A percentile compares a stretch with the other conserved stretches of the same genome.
phyloP scores from a whole-genome alignment of 1,140 invertebrate species.

The Pentalonia nigronervosa region DNA sequence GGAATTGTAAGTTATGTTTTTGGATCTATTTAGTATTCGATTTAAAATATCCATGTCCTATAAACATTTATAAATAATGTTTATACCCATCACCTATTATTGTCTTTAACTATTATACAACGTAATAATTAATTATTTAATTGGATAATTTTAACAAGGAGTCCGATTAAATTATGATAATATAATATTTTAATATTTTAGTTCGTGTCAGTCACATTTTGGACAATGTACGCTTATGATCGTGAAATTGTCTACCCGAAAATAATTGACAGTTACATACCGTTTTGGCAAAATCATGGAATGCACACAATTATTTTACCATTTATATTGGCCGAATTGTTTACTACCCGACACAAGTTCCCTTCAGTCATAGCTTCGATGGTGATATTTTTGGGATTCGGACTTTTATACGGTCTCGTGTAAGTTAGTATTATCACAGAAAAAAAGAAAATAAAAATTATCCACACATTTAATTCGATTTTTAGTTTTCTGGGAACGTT shows the following conservation, averaged over 20 bases:
- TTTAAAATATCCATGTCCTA: neutral
- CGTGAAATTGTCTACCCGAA: conserved; percentile 74
- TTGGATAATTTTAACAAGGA: too few species aligned
- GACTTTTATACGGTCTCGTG: conserved; percentile 40
- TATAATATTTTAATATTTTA: conserved; percentile 62
- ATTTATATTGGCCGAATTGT: conserved; percentile 75
- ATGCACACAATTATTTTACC: conserved; percentile 74
- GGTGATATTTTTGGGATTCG: neutral
- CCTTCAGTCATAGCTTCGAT: conserved; percentile 64
- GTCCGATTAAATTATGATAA: too few species aligned
- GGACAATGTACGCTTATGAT: conserved; percentile 73
- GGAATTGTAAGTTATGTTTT: conserved; percentile 22
- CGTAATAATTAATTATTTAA: neutral
- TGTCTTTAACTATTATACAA: neutral
- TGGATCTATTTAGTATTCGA: neutral
- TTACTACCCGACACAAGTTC: conserved; percentile 76
- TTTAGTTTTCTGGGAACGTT: conserved; percentile 50
- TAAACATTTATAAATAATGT: neutral
- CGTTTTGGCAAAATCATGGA: conserved; percentile 75
- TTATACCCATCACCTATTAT: neutral
- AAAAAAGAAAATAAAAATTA: neutral
- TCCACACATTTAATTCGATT: neutral
- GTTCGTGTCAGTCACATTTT: conserved; percentile 74
- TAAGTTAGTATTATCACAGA: conserved; percentile 12
- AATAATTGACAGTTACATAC: conserved; percentile 70